phyloP scores from a whole-genome alignment of 2,113 vertebrate species.

The Apodemus sylvaticus region DNA sequence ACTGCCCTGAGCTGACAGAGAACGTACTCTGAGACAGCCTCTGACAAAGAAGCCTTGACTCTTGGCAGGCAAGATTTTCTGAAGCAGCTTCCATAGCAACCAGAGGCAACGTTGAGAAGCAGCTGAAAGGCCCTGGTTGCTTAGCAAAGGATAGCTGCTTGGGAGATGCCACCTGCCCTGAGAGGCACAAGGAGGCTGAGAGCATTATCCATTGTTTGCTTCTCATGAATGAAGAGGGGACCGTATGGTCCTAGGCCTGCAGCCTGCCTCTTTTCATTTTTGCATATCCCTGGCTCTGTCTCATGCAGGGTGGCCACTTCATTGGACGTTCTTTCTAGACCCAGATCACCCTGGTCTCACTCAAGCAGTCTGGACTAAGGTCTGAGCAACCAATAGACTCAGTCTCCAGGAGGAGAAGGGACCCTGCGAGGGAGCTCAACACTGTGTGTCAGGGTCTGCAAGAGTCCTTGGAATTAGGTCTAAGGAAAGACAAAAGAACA shows the following conservation, averaged over 20 bases:
- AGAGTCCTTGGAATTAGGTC: too few species aligned
- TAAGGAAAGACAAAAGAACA: fast-evolving
- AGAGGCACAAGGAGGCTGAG: too few species aligned
- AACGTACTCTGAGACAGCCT: not conserved
- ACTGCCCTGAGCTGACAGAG: not conserved
- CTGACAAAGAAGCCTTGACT: not conserved
- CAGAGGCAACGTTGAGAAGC: not conserved
- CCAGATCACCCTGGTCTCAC: not conserved
- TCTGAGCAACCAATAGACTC: not conserved
- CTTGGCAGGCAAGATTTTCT: conserved; percentile 41
- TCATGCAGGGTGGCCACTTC: fast-evolving
- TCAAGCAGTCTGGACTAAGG: too few species aligned
- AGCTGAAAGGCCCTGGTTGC: conserved; percentile 45
- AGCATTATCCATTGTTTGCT: too few species aligned
- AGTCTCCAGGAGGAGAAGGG: not conserved
- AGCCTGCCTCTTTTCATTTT: not conserved
- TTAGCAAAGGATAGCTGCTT: conserved; percentile 22
- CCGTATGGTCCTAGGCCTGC: not conserved
- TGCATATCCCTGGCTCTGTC: not conserved
- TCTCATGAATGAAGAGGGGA: fast-evolving
- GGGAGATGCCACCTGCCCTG: not conserved
- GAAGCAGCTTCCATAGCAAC: conserved; percentile 71
- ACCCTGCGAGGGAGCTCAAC: not conserved
- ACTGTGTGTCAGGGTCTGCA: fast-evolving
- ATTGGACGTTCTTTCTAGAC: fast-evolving